Evolutionary conservation across 1,140 invertebrate genomes (phyloP), one percentile per base, ranked within the genome.

Genomic region (Drosophila tristis): DNA sequence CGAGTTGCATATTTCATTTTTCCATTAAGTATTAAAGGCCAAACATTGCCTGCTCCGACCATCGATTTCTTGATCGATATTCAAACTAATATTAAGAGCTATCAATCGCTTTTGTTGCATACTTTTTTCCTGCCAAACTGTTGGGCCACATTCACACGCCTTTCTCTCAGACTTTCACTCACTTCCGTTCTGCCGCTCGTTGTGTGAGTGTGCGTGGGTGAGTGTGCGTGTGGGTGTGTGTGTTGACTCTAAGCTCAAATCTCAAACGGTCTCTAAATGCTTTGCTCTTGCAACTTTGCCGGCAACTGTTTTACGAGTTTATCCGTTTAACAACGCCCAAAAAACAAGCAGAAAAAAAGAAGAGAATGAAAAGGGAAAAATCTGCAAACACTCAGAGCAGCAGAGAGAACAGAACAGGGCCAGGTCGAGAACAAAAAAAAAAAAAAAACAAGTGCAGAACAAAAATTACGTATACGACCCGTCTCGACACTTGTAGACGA

Each of bases 391-490:
- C 68, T 74, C 68, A 42, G 35, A 11, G 31, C 8, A 9, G 31
- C 31, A 35, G 31, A 11, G 9, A 39, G 35, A 4, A 39, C 9
- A 39, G 31, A 31, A 9, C 7, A 31, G 8, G 11, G 35, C 42
- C 15, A 11, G 47, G 15, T 25, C 58, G 45, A 70, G 66, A 74
- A 67, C 50, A 59, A 67, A 73, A 67, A 25, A 23, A 23, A 23
- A 59, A 67, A 75, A 50, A 57, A 59, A 67, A 75, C 45, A 57
- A 64, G 74, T 78, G 73, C 72, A 60, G 45, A 66, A 60, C 47
- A 68, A 85, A 78, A 72, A 87, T 64, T 67, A 87, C 76, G 84
- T 87, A 87, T 87, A 87, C 84, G 84, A 87, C 79, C 84, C 80
- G 84, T 84, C 84, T 87, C 82, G 84, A 87, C 82, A 87, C 78